Conservation (phyloP, 2,113 vertebrate genomes). For the Variabilichromis moorii region DNA sequence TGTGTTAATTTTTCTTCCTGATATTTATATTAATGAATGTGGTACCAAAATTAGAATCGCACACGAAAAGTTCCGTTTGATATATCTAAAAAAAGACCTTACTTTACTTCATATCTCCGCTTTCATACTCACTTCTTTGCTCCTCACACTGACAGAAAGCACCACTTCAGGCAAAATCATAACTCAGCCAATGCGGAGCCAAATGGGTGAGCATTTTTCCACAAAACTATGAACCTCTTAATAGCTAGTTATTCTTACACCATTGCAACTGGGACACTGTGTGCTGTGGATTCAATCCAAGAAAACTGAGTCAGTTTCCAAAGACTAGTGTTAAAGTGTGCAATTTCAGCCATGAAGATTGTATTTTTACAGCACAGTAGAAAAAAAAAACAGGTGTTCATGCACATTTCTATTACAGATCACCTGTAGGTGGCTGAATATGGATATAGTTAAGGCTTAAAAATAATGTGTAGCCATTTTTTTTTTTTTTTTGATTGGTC, state of each 20-base stretch:
- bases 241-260: neutral
- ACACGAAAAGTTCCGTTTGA: accelerated
- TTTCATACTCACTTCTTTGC: neutral
- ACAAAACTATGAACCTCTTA: neutral
- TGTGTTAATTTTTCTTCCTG: neutral
- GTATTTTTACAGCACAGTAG: neutral
- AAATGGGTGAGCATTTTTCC: neutral
- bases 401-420: neutral
- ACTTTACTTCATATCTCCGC: neutral
- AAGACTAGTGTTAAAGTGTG: neutral
- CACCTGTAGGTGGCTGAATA: neutral
- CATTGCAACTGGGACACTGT: neutral
- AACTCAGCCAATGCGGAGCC: neutral
- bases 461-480: neutral
- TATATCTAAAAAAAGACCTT: neutral
- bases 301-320: neutral
- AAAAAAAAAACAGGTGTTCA: neutral
- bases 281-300: neutral
- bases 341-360: neutral
- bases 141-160: neutral
- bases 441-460: neutral
- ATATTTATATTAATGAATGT: neutral
- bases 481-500: neutral
- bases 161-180: neutral
- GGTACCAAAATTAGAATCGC: neutral